Evolutionary conservation across 2,113 vertebrate species (phyloP).

Genomic region (Ammodytes marinus): DNA sequence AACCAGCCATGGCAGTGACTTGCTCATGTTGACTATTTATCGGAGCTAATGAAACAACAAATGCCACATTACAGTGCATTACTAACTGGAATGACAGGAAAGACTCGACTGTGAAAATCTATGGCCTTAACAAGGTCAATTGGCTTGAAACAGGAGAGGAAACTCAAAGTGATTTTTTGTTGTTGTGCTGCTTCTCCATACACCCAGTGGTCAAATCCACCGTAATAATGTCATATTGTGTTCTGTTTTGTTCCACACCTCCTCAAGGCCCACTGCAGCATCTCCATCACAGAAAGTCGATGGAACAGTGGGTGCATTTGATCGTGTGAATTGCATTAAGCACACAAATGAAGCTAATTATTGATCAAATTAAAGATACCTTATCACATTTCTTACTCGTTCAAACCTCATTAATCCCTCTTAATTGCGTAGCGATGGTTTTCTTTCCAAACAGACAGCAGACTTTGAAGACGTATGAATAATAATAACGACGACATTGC

Average conservation of each 20-base stretch:
- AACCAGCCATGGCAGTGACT: conserved; percentile 33
- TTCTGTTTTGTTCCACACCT: neutral
- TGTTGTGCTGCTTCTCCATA: conserved; percentile 14
- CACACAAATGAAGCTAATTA: conserved; percentile 55
- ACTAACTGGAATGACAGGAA: conserved; percentile 3
- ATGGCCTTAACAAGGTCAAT: conserved; percentile 2
- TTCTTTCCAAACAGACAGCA: conserved; percentile 13
- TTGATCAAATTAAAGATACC: conserved; percentile 45
- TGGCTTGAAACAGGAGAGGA: neutral
- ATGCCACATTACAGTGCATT: neutral
- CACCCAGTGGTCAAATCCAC: conserved; percentile 19
- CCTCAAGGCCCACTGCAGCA: neutral
- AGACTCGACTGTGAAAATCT: conserved; percentile 4
- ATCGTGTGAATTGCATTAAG: neutral
- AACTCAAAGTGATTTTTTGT: neutral
- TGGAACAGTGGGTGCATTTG: neutral
- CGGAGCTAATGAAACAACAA: conserved; percentile 23
- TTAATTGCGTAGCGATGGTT: conserved; percentile 33
- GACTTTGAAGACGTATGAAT: conserved; percentile 45
- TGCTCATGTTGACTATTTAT: neutral
- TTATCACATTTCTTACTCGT: conserved; percentile 29
- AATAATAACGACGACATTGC: conserved; percentile 38
- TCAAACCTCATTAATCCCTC: conserved; percentile 47
- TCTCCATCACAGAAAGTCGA: neutral
- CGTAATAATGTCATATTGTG: neutral